Evolutionary conservation across 2,888 invertebrate species (phyloP).

Genomic region (Pemphredon lugubris): DNA sequence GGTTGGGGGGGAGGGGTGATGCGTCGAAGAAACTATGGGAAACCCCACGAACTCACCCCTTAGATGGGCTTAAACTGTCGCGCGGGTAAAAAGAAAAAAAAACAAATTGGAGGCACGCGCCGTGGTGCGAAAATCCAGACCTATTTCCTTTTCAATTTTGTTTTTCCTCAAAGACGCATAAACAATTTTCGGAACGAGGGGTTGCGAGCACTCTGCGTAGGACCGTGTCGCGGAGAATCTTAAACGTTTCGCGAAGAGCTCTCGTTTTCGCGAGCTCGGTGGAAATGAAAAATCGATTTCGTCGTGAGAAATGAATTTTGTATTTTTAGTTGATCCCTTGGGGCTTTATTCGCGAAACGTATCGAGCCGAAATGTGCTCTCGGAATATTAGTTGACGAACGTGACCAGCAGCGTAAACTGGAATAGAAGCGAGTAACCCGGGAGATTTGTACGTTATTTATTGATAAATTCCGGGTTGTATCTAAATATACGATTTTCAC

Average conservation of each 20-base stretch:
- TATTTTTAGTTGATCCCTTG: too few species aligned
- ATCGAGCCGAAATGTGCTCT: too few species aligned
- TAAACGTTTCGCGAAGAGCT: too few species aligned
- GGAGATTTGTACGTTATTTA: too few species aligned
- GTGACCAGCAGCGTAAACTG: too few species aligned
- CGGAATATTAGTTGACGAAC: too few species aligned
- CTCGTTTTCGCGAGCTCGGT: conserved; percentile 6
- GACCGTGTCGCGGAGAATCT: neutral
- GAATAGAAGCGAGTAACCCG: too few species aligned
- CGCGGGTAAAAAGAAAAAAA: conserved; percentile 5
- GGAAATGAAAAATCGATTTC: neutral
- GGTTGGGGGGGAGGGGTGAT: too few species aligned
- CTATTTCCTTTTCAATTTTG: conserved; percentile 43
- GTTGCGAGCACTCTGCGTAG: neutral
- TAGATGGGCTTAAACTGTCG: conserved; percentile 20
- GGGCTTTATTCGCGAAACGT: too few species aligned
- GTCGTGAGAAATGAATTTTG: too few species aligned
- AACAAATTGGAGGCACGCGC: conserved; percentile 31
- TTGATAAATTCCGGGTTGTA: too few species aligned
- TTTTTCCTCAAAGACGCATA: conserved; percentile 30
- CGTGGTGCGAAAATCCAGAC: conserved; percentile 26
- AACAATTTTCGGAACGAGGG: conserved; percentile 31
- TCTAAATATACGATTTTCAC: too few species aligned
- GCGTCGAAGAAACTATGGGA: conserved; percentile 9
- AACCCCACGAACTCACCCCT: conserved; percentile 13